Percentiles rank a stretch among this genome's conserved stretches.
These are phyloP conservation scores for Thomomys bottae DNA, from an alignment of 2,113 vertebrate genomes.

Conservation along the genomic window DNA sequence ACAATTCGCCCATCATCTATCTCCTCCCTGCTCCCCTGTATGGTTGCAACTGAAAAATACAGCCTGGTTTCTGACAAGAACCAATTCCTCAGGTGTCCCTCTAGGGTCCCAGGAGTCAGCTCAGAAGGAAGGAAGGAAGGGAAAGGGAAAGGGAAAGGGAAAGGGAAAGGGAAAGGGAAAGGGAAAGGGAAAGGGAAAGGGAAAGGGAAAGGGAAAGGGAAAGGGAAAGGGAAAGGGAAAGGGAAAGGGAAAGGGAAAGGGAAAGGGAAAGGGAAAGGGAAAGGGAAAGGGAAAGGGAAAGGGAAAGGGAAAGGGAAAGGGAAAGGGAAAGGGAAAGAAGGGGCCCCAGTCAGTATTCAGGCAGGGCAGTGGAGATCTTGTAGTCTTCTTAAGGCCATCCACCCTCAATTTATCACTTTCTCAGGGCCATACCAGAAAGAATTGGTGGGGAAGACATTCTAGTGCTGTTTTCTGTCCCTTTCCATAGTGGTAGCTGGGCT, in stretches of 20 bases:
- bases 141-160: too few relatives aligned
- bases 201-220: too few relatives aligned
- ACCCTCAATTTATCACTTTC: background rate
- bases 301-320: too few relatives aligned
- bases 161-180: too few relatives aligned
- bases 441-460: background rate
- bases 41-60: conserved; percentile 8
- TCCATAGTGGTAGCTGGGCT: background rate
- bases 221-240: too few relatives aligned
- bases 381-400: background rate
- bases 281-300: too few relatives aligned
- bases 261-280: too few relatives aligned
- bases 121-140: too few relatives aligned
- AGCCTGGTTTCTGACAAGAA: background rate
- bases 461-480: background rate
- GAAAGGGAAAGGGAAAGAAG: too few relatives aligned
- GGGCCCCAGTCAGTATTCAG: background rate
- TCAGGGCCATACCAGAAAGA: conserved; percentile 19
- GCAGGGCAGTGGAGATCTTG: conserved; percentile 12
- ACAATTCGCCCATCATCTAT: background rate
- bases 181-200: too few relatives aligned
- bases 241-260: too few relatives aligned
- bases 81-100: conserved; percentile 23
- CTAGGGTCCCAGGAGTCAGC: background rate
- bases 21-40: background rate